Evolutionary conservation across 2,888 invertebrate species (phyloP), one percentile per base, ranked within the genome.

Genomic region (Liodrosophila aerea): DNA sequence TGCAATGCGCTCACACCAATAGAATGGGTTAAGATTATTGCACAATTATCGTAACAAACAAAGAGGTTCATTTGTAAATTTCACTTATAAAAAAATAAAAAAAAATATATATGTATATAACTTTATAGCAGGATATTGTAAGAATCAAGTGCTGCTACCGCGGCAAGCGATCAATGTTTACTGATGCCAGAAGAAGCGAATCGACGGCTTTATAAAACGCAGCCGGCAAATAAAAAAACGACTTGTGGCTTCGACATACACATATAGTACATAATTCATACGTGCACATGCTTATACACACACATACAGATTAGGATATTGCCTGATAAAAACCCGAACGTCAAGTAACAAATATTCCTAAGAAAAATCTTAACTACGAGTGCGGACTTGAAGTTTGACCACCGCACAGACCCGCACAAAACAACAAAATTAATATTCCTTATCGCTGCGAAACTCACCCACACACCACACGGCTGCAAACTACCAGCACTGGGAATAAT

Each of bases 1-100:
- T 87, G 88, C 85, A 87, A 85, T 73, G 69, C 62, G 30, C 36
- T 39, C 39, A 15, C 37, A 56, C 16, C 7, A 37, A 16, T 8
- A 40, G 7, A 36, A 7, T 15, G 22, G 9, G 13, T 13, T n/a
- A 31, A 22, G 3, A n/a, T n/a, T 53, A 52, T 45, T 44, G n/a
- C 8, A 18, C 12, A 16, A 7, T 13, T 12, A 22, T 12, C n/a
- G 2, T 22, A 22, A 16, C 4, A 11, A 39, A 37, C 18, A n/a
- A 16, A 5, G 22, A 7, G 2, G 18, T 9, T 15, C 11, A 9
- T n/a, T 4, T 4, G 13, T 31, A 44, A 49, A 57, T 27, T 16
- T 12, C 0, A 7, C 0, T n/a, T 18, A 0, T 18, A n/a, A n/a
- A 9, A 9, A 57, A 57, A 41, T 34, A 5, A 7, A 41, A 30